Evolutionary conservation across 1,140 invertebrate species (phyloP).

Genomic region (Eubasilissa regina): DNA sequence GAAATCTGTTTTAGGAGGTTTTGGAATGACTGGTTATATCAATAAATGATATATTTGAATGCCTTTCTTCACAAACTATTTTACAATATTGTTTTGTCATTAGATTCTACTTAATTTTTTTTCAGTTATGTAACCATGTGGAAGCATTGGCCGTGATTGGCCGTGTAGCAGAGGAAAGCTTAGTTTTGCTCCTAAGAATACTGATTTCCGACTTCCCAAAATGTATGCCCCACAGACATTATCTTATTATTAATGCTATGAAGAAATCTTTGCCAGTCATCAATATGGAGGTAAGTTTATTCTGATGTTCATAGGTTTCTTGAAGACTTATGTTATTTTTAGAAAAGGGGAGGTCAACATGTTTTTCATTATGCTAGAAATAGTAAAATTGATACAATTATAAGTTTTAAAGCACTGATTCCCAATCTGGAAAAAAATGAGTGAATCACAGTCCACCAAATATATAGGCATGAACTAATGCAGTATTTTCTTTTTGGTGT

Average conservation of each 20-base stretch:
- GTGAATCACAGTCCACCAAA: no score
- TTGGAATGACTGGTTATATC: no score
- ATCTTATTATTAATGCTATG: slow-evolving; percentile 45
- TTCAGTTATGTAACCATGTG: slow-evolving; percentile 52
- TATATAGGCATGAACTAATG: no score
- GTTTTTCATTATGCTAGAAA: no score
- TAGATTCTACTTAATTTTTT: not conserved
- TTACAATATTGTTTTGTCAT: no score
- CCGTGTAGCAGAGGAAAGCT: slow-evolving; percentile 13
- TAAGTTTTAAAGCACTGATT: not conserved
- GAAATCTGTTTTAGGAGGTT: no score
- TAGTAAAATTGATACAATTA: no score
- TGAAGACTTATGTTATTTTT: no score
- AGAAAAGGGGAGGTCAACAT: no score
- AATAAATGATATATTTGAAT: not conserved
- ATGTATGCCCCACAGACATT: slow-evolving; percentile 47
- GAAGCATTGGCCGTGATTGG: slow-evolving; percentile 53
- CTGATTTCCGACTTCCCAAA: slow-evolving; percentile 52
- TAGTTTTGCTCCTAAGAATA: slow-evolving; percentile 38
- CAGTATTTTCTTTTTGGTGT: no score
- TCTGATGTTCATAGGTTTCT: not conserved
- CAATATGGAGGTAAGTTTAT: slow-evolving; percentile 49
- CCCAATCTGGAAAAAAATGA: no score
- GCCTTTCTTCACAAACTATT: no score
- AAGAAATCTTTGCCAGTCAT: slow-evolving; percentile 46